Conservation (phyloP, 2,888 invertebrate species). For the Ectemnius cavifrons region DNA sequence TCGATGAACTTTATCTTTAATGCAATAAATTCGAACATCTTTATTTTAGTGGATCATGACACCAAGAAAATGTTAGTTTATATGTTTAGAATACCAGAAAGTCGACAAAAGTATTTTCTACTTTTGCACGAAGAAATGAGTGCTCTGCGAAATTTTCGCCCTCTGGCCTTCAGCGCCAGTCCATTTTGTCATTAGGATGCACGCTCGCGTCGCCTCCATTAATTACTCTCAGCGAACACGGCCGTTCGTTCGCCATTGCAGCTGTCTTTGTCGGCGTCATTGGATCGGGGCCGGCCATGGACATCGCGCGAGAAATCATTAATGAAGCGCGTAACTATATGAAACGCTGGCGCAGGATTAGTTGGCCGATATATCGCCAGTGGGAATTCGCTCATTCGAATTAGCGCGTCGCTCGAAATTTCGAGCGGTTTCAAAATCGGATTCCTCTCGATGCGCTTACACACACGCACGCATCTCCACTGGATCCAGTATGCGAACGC, state of each 20-base stretch:
- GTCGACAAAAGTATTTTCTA: too few relatives aligned
- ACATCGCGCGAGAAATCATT: constrained; percentile 46
- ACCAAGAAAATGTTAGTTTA: too few relatives aligned
- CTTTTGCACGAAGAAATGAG: too few relatives aligned
- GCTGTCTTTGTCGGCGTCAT: constrained; percentile 39
- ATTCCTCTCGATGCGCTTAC: not conserved
- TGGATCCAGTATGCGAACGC: not conserved
- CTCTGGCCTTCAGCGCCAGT: not conserved
- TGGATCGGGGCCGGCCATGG: constrained; percentile 19
- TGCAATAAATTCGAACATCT: too few relatives aligned
- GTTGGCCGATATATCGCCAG: constrained; percentile 50
- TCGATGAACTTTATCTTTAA: too few relatives aligned
- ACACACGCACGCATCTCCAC: not conserved
- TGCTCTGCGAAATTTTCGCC: not conserved
- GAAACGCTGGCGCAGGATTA: constrained; percentile 46
- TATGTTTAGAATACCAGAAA: too few relatives aligned
- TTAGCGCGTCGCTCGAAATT: constrained; percentile 3
- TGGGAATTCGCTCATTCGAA: constrained; percentile 23
- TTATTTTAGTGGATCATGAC: too few relatives aligned
- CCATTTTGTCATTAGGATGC: constrained; percentile 33
- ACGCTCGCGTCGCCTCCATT: constrained; percentile 32
- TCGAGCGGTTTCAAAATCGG: not conserved
- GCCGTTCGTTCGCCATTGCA: constrained; percentile 39
- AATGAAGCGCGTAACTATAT: constrained; percentile 48
- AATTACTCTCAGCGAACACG: constrained; percentile 49